phyloP scores from a whole-genome alignment of 2,888 invertebrate species.

The Leucophenga montana region DNA sequence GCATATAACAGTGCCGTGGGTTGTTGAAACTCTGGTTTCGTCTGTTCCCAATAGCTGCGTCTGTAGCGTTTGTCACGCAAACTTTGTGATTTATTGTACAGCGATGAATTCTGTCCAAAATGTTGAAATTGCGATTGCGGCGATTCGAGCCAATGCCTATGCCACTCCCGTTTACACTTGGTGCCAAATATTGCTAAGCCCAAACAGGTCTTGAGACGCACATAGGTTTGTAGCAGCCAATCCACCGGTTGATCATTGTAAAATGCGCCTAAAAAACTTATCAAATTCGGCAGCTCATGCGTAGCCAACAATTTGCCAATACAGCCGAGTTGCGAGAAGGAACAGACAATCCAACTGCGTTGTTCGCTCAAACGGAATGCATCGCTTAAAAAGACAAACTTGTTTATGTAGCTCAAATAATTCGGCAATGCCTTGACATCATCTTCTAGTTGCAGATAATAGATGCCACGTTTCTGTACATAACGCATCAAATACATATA shows the following conservation, averaged over 20 bases:
- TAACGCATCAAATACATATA: constrained; percentile 51
- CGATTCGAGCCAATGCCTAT: constrained; percentile 25
- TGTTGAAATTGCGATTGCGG: constrained; percentile 48
- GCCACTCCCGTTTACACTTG: constrained; percentile 30
- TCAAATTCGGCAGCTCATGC: constrained; percentile 35
- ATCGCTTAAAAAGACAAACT: constrained; percentile 33
- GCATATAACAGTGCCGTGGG: constrained; percentile 39
- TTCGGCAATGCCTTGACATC: constrained; percentile 32
- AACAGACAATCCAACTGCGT: constrained; percentile 44
- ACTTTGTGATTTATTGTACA: constrained; percentile 35
- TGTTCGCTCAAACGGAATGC: constrained; percentile 38
- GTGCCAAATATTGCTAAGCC: constrained; percentile 33
- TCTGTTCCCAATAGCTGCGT: neutral
- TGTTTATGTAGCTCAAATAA: constrained; percentile 43
- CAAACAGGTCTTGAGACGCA: constrained; percentile 41
- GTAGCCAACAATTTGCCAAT: constrained; percentile 49
- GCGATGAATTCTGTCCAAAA: constrained; percentile 40
- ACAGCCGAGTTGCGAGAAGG: constrained; percentile 46
- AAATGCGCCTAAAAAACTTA: constrained; percentile 40
- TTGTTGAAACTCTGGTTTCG: constrained; percentile 39
- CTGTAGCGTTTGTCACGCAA: constrained; percentile 26
- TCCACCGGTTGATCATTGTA: constrained; percentile 51
- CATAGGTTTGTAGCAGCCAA: constrained; percentile 47
- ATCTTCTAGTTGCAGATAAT: constrained; percentile 51
- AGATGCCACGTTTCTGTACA: constrained; percentile 41